Conservation (phyloP, 2,113 vertebrate species). For the Hippocampus abdominalis region DNA sequence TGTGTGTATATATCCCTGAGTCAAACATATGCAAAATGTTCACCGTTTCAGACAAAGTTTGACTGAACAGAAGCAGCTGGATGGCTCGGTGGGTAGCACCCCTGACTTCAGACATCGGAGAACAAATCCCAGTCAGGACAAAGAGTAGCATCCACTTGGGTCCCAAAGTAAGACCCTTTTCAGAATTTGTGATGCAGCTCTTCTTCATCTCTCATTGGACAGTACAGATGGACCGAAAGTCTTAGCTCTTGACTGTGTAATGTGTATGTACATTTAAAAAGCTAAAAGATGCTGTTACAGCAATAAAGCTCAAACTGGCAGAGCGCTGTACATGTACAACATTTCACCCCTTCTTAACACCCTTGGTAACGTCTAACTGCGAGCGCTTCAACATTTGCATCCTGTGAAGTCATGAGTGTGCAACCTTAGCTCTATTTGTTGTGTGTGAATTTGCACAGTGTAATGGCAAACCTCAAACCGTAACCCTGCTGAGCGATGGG, state of each 20-base stretch:
- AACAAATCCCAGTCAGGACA: too few species aligned
- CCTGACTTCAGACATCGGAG: too few species aligned
- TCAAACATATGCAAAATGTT: background rate
- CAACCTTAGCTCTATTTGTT: constrained; percentile 6
- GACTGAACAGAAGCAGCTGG: background rate
- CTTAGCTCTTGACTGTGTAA: background rate
- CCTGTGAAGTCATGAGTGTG: constrained; percentile 34
- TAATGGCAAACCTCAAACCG: background rate
- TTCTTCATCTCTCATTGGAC: background rate
- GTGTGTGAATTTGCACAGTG: background rate
- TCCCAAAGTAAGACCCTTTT: too few species aligned
- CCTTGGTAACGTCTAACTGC: constrained; percentile 7
- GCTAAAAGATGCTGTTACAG: background rate
- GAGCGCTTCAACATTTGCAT: constrained; percentile 15
- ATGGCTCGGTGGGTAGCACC: too few species aligned
- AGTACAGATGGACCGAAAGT: too few species aligned
- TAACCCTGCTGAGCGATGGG: constrained; percentile 9
- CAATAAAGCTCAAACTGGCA: constrained; percentile 17
- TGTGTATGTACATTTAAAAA: background rate
- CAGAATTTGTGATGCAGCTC: background rate
- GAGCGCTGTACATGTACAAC: background rate
- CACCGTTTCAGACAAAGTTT: background rate
- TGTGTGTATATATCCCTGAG: background rate
- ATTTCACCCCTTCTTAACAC: constrained; percentile 31
- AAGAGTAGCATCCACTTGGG: too few species aligned